Conservation (phyloP, 53 echinoderm and acorn worm species). For the Crossaster papposus region DNA sequence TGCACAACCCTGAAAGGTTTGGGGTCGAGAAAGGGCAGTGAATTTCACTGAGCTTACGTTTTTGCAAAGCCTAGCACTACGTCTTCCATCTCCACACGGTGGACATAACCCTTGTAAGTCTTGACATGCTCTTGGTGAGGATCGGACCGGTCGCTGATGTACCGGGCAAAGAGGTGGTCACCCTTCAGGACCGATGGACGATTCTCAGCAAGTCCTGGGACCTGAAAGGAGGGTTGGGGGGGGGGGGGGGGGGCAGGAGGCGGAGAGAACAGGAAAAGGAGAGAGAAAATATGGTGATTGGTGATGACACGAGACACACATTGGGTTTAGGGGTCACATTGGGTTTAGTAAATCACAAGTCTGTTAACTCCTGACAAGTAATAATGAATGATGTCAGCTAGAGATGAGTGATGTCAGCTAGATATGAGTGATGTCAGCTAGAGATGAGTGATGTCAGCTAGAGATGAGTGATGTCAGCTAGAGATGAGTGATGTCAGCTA, state of each 20-base stretch:
- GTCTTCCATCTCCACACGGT: conserved; percentile 85
- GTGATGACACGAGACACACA: too few species aligned
- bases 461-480: too few species aligned
- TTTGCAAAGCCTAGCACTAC: conserved; percentile 70
- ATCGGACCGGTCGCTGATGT: conserved; percentile 20
- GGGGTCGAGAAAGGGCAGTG: neutral
- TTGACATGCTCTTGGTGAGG: conserved; percentile 47
- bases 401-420: too few species aligned
- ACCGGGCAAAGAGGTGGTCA: conserved; percentile 75
- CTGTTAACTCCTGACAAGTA: too few species aligned
- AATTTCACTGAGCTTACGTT: conserved; percentile 58
- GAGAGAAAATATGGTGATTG: neutral
- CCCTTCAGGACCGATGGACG: conserved; percentile 93
- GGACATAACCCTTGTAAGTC: conserved; percentile 86
- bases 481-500: too few species aligned
- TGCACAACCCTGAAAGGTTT: too few species aligned
- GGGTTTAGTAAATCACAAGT: too few species aligned
- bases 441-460: too few species aligned
- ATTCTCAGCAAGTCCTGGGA: conserved; percentile 95
- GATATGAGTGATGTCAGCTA: too few species aligned
- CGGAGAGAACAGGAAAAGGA: neutral
- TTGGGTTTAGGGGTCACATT: too few species aligned
- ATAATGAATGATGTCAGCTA: too few species aligned
- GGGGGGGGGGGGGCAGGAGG: too few species aligned
- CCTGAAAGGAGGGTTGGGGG: conserved; percentile 58